Evolutionary conservation across 2,797 vertebrate genomes (phyloP), one percentile per base, ranked within the genome.

Genomic region (Argentina silus): DNA sequence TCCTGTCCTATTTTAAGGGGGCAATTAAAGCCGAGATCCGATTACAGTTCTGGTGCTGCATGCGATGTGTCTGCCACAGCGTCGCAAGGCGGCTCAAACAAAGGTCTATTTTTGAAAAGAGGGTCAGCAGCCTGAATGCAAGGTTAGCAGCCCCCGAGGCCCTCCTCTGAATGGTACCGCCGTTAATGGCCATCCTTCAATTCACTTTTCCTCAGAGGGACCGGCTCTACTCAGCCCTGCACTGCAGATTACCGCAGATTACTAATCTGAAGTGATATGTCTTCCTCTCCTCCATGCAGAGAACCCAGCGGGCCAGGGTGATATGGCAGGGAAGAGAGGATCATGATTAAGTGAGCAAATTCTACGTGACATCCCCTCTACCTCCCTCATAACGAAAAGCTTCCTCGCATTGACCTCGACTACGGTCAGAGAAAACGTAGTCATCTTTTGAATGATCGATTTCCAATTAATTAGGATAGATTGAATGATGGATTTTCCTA

Each of bases 31-130:
- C 42, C 56, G 74, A 76, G 71, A 75, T 72, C 69, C 27, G 27
- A 36, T 36, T 68, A 43, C 66, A 69, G 74, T 51, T 61, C 67
- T 62, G 42, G 50, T 76, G 57, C 80, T 63, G 68, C 11, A 27
- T 57, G 45, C 71, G 56, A 67, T 23, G 66, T 74, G 75, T 74
- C 82, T 78, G 76, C 21, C 73, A 44, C 75, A 77, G 75, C 73
- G 77, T 79, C 70, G 56, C 67, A 47, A 17, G 70, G 85, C 67
- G 14, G 78, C 82, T 90, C 74, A 69, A 85, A 86, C 79, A 86
- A 85, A 90, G 76, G 79, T 87, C 87, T 91, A 86, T 90, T 91
- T 90, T 88, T 83, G 78, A 84, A 87, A 92, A 91, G 77, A 85
- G 77, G 88, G 86, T 90, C 87, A 87, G 82, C 53, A 75, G 80